A percentile compares a stretch with the other conserved stretches of the same genome.
Conservation (phyloP, 2,113 vertebrate species). For the Synodontis membranacea region DNA sequence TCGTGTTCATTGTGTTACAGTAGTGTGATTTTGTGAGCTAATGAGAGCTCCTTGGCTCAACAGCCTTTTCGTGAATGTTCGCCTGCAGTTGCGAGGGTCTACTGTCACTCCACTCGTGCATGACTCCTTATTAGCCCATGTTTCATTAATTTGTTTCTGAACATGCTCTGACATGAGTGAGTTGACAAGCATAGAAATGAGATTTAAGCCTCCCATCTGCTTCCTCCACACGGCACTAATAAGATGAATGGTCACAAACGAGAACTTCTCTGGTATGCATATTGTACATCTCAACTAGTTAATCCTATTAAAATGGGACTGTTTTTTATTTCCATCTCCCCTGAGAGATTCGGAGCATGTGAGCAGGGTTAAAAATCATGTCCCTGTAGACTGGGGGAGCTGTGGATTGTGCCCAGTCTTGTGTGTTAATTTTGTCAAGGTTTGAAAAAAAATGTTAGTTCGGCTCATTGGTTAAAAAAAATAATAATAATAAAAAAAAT, state of each 20-base stretch:
- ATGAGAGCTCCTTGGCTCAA: background rate
- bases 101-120: conserved; percentile 9
- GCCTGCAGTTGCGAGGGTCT: background rate
- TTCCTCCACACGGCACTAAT: conserved; percentile 24
- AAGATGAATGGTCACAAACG: conserved; percentile 22
- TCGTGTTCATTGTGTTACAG: background rate
- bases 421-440: conserved; percentile 19
- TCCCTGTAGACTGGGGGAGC: conserved; percentile 54
- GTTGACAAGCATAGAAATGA: conserved; percentile 62
- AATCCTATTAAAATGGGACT: conserved; percentile 56
- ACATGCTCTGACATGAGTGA: conserved; percentile 30
- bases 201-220: conserved; percentile 54
- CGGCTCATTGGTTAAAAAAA: conserved; percentile 46
- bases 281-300: conserved; percentile 46
- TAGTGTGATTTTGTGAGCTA: background rate
- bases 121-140: conserved; percentile 34
- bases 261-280: conserved; percentile 36
- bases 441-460: conserved; percentile 51
- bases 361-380: conserved; percentile 22
- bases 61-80: background rate
- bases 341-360: background rate
- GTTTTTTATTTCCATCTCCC: conserved; percentile 19
- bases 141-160: conserved; percentile 55
- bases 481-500: too few species aligned
- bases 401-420: conserved; percentile 37